A percentile compares a stretch with the other conserved stretches of the same genome.
Evolutionary conservation across 2,888 invertebrate species (phyloP).

Genomic region (Odontocolon sp.): DNA sequence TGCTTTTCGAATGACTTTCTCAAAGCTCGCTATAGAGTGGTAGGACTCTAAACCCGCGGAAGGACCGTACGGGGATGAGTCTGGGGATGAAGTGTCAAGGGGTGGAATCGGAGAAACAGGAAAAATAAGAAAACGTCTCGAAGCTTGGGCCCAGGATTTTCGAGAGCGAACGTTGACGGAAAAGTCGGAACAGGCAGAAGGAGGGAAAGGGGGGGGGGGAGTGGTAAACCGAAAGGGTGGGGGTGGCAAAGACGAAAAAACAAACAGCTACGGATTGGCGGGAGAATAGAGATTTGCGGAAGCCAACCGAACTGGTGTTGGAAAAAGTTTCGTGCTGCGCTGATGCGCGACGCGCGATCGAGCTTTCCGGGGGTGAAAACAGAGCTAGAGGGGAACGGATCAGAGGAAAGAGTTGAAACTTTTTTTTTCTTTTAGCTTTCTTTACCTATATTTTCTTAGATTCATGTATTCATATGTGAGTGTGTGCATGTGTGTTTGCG

Average conservation of each 20-base stretch:
- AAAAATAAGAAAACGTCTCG: slow-evolving; percentile 29
- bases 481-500: not conserved
- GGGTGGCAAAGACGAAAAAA: slow-evolving; percentile 38
- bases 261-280: slow-evolving; percentile 54
- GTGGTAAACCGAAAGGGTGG: slow-evolving; percentile 1
- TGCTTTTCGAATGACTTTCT: slow-evolving; percentile 74
- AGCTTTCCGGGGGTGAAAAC: slow-evolving; percentile 31
- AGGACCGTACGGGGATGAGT: slow-evolving; percentile 18
- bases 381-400: slow-evolving; percentile 37
- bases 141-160: slow-evolving; percentile 36
- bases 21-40: slow-evolving; percentile 59
- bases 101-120: not conserved
- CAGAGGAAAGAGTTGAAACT: slow-evolving; percentile 19
- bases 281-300: slow-evolving; percentile 46
- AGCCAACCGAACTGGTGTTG: slow-evolving; percentile 35
- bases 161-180: slow-evolving; percentile 16
- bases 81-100: slow-evolving; percentile 1
- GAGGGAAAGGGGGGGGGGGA: not conserved
- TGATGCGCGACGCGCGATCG: slow-evolving; percentile 52
- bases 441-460: slow-evolving; percentile 22
- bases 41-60: slow-evolving; percentile 33
- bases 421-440: not conserved
- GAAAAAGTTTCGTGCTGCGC: slow-evolving; percentile 49
- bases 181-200: slow-evolving; percentile 11
- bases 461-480: slow-evolving; percentile 1